Evolutionary conservation across 2,113 vertebrate genomes (phyloP).

Genomic region (Toxotes chatareus): DNA sequence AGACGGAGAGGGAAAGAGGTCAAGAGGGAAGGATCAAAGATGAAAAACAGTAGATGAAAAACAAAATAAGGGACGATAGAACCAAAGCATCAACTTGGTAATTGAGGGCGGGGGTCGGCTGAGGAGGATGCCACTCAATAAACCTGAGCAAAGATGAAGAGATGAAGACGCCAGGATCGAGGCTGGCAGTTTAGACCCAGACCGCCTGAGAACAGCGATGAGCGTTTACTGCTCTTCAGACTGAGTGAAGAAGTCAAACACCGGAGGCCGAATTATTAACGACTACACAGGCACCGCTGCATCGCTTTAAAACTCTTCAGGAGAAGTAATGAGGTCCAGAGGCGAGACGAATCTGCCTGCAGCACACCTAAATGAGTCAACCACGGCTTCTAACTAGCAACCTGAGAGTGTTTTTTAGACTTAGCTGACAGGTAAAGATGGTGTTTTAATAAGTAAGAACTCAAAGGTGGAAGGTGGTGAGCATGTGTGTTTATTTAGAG

Average conservation of each 20-base stretch:
- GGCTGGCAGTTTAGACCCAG: not conserved
- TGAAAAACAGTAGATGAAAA: not conserved
- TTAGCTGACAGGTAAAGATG: not conserved
- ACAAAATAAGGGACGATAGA: not conserved
- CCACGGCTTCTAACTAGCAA: not conserved
- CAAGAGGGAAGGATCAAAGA: not conserved
- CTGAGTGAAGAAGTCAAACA: constrained; percentile 17
- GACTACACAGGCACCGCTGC: constrained; percentile 1
- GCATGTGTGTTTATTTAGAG: not conserved
- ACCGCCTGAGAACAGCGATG: not conserved
- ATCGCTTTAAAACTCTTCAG: not conserved
- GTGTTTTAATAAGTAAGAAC: constrained; percentile 16
- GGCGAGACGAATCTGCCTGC: not conserved
- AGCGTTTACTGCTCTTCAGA: not conserved
- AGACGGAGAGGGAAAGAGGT: not conserved
- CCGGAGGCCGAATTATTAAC: constrained; percentile 21
- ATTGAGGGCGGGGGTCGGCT: not conserved
- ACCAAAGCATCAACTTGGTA: not conserved
- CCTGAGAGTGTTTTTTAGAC: not conserved
- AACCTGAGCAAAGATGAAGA: not conserved
- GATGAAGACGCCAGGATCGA: not conserved
- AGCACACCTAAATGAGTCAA: not conserved
- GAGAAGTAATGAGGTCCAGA: constrained; percentile 19
- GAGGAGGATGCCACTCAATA: not conserved
- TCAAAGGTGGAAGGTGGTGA: not conserved